Evolutionary conservation across 1,140 invertebrate species (phyloP).

Genomic region (Trichonephila clavata): DNA sequence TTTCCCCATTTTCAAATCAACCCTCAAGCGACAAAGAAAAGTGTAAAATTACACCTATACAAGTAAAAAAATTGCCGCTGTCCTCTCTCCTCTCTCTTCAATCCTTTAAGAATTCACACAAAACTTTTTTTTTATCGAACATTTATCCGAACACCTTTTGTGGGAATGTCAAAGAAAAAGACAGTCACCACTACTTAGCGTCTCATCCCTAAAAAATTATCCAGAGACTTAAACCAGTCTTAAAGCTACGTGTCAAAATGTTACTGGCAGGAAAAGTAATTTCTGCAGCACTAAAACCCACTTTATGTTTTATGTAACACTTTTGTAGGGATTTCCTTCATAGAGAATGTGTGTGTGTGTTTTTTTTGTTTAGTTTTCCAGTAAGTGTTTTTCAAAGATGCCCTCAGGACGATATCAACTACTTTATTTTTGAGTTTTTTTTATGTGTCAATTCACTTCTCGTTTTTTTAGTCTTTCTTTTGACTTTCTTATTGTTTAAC

Average conservation of each 20-base stretch:
- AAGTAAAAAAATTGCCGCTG: background rate
- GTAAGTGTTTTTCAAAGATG: constrained; percentile 67
- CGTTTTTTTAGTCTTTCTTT: constrained; percentile 1
- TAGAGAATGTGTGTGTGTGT: background rate
- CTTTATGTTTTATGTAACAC: constrained; percentile 74
- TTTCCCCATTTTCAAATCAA: background rate
- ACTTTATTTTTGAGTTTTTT: constrained; percentile 37
- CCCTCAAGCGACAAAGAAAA: background rate
- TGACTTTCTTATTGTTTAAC: background rate
- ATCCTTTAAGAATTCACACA: background rate
- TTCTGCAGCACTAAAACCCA: constrained; percentile 62
- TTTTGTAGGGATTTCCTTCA: constrained; percentile 57
- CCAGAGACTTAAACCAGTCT: constrained; percentile 50
- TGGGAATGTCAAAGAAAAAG: background rate
- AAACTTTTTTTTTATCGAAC: background rate
- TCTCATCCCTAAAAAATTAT: background rate
- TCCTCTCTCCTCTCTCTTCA: no score
- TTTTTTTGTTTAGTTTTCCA: constrained; percentile 30
- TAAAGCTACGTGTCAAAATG: constrained; percentile 27
- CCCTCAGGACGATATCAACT: constrained; percentile 38
- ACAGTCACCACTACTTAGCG: constrained; percentile 23
- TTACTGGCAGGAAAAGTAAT: constrained; percentile 68
- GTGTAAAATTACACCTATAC: background rate
- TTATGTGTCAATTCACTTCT: constrained; percentile 54
- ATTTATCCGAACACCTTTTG: background rate